phyloP scores from a whole-genome alignment of 2,797 vertebrate species.

The Tenualosa thibaudeaui region DNA sequence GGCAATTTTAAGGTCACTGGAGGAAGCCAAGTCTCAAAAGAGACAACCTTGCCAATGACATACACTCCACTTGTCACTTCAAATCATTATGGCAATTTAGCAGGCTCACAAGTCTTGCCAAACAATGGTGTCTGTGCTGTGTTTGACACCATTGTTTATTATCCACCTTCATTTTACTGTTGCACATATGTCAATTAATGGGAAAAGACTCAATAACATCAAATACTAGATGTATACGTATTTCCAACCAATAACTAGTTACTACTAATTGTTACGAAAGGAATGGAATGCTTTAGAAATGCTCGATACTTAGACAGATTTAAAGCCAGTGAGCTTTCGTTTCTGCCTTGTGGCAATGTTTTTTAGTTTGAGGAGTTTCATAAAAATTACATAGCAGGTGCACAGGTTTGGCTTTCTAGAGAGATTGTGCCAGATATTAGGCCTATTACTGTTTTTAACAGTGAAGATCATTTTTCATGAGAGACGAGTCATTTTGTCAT shows the following conservation, averaged over 20 bases:
- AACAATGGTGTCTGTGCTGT: not conserved
- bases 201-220: not conserved
- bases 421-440: not conserved
- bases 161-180: not conserved
- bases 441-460: too few species aligned
- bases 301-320: too few species aligned
- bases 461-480: not conserved
- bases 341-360: not conserved
- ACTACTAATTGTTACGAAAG: too few species aligned
- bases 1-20: slow-evolving; percentile 49
- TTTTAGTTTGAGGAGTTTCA: not conserved
- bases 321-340: not conserved
- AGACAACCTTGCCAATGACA: slow-evolving; percentile 34
- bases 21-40: slow-evolving; percentile 22
- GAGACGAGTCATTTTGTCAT: not conserved
- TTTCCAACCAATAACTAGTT: not conserved
- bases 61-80: slow-evolving; percentile 45
- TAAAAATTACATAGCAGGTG: not conserved
- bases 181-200: not conserved
- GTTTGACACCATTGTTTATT: not conserved
- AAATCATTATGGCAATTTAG: slow-evolving; percentile 27
- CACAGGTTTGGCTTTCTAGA: not conserved
- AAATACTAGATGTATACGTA: not conserved
- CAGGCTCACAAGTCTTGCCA: not conserved
- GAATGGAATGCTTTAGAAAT: too few species aligned